Percentiles rank a stretch among this genome's conserved stretches.
Conservation (phyloP, 1,140 invertebrate species). For the Campodea augens region DNA sequence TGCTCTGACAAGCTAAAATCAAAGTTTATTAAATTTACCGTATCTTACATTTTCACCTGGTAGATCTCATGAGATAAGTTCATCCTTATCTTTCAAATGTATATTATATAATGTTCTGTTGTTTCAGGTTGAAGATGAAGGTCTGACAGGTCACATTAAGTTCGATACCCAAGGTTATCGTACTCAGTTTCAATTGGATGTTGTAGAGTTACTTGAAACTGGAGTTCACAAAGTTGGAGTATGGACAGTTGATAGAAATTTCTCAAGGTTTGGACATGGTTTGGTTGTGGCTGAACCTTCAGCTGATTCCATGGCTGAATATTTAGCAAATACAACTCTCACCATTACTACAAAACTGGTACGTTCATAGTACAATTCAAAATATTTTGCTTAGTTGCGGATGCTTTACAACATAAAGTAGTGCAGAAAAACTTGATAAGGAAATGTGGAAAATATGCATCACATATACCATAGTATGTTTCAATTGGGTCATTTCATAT, state of each 20-base stretch:
- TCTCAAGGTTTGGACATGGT: neutral
- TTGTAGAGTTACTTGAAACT: constrained; percentile 45
- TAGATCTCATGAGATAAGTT: no score
- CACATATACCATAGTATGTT: no score
- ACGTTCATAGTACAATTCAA: constrained; percentile 19
- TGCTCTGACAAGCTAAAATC: no score
- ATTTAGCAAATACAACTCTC: constrained; percentile 62
- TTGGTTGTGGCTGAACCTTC: constrained; percentile 23
- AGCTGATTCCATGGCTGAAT: constrained; percentile 26
- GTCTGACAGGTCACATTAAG: constrained; percentile 59
- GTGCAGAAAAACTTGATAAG: no score
- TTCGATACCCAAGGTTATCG: constrained; percentile 70
- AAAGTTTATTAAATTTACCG: no score
- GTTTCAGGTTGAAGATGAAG: constrained; percentile 45
- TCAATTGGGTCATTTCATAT: no score
- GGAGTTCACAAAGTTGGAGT: constrained; percentile 48
- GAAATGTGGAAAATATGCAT: no score
- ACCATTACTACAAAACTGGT: constrained; percentile 68
- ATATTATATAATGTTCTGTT: constrained; percentile 9
- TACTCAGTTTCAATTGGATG: constrained; percentile 55
- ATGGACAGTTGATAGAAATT: constrained; percentile 35
- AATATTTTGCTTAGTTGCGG: constrained; percentile 4
- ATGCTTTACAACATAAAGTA: no score
- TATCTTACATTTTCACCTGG: no score
- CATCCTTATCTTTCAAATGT: no score